Evolutionary conservation across 2,888 invertebrate species (phyloP).

Genomic region (Eupithecia abbreviata): DNA sequence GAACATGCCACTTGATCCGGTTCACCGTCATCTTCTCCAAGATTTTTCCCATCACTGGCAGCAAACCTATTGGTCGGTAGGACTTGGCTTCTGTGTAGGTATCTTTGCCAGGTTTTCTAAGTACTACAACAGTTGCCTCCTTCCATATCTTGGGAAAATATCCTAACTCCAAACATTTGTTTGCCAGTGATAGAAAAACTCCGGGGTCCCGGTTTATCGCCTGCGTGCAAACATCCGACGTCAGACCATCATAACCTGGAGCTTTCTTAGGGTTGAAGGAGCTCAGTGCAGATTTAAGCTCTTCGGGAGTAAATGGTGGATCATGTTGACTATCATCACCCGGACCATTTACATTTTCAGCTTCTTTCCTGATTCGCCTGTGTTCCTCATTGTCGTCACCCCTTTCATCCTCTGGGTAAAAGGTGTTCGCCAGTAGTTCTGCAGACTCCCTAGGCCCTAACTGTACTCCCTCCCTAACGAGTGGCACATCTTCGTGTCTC

Average conservation of each 20-base stretch:
- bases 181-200: slow-evolving; percentile 9
- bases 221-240: slow-evolving; percentile 31
- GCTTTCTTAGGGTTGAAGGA: slow-evolving; percentile 42
- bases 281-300: neutral
- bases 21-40: slow-evolving; percentile 12
- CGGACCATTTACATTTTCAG: slow-evolving; percentile 20
- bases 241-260: slow-evolving; percentile 30
- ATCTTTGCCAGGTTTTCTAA: slow-evolving; percentile 11
- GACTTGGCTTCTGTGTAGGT: slow-evolving; percentile 37
- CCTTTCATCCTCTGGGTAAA: too few species aligned
- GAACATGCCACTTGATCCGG: slow-evolving; percentile 8
- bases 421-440: too few species aligned
- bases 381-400: too few species aligned
- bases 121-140: slow-evolving; percentile 18
- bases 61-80: slow-evolving; percentile 43
- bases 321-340: slow-evolving; percentile 20
- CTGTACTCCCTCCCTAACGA: neutral
- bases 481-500: too few species aligned
- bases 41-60: slow-evolving; percentile 41
- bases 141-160: slow-evolving; percentile 37
- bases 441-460: too few species aligned
- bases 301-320: slow-evolving; percentile 35
- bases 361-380: too few species aligned
- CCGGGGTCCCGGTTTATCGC: slow-evolving; percentile 33
- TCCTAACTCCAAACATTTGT: slow-evolving; percentile 38